These are phyloP conservation scores for Papilio elwesi DNA, from an alignment of 2,888 invertebrate species.

Conservation along the genomic window DNA sequence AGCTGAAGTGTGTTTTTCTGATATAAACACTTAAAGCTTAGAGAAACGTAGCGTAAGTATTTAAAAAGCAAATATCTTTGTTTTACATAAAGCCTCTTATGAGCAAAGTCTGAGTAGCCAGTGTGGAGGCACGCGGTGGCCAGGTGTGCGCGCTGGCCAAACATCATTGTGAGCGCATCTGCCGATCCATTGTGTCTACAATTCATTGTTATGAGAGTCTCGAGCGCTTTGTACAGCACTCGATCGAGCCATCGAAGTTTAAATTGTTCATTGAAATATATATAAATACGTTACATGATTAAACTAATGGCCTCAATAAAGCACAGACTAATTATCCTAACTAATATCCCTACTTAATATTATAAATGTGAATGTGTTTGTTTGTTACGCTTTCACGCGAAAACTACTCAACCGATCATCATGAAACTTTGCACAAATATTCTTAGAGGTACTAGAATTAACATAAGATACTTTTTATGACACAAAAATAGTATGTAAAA, in stretches of 20 bases:
- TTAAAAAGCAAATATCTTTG: neutral
- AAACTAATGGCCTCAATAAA: neutral
- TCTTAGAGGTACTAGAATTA: no score
- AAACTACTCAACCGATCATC: no score
- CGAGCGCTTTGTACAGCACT: constrained; percentile 10
- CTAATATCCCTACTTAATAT: no score
- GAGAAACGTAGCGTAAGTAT: neutral
- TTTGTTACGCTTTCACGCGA: no score
- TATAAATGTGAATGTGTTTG: no score
- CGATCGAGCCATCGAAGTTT: neutral
- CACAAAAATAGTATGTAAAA: no score
- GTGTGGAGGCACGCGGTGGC: constrained; percentile 8
- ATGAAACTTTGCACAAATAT: no score
- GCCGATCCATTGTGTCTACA: constrained; percentile 25
- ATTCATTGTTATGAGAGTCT: constrained; percentile 27
- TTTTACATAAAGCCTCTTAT: neutral
- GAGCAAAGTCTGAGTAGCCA: neutral
- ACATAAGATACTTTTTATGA: no score
- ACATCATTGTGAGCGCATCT: constrained; percentile 32
- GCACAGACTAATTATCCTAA: neutral
- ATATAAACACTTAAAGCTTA: neutral
- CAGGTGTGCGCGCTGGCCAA: constrained; percentile 25
- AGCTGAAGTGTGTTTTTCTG: no score
- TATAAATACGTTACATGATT: neutral
- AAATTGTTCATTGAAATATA: neutral